These are phyloP conservation scores for Metaphire vulgaris DNA, from an alignment of 1,140 invertebrate species.

Conservation along the genomic window DNA sequence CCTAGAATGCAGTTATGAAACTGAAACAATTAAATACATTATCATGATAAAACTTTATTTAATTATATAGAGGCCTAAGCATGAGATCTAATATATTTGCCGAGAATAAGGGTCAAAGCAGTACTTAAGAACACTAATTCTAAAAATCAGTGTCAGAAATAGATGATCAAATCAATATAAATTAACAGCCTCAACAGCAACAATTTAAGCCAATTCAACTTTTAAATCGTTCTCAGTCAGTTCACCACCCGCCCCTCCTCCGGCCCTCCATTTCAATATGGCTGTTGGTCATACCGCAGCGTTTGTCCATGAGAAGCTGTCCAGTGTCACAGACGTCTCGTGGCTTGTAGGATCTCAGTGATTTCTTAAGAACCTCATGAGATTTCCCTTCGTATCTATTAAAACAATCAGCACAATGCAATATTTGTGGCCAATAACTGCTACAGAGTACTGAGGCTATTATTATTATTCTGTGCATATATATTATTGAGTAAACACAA, in stretches of 20 bases:
- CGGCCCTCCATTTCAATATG: too few relatives aligned
- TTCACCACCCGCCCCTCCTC: too few relatives aligned
- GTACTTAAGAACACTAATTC: too few relatives aligned
- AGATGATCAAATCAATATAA: too few relatives aligned
- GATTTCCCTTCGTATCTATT: slow-evolving; percentile 36
- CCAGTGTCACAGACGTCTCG: slow-evolving; percentile 34
- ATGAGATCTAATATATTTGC: too few relatives aligned
- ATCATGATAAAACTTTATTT: too few relatives aligned
- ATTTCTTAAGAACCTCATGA: slow-evolving; percentile 36
- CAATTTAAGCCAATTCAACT: neutral
- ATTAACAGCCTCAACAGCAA: neutral
- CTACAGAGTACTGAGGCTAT: neutral
- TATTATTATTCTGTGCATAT: too few relatives aligned
- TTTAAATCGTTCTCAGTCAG: too few relatives aligned
- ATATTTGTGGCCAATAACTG: neutral
- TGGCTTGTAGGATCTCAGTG: slow-evolving; percentile 36
- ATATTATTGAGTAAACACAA: too few relatives aligned
- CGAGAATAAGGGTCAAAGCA: too few relatives aligned
- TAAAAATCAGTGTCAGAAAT: too few relatives aligned
- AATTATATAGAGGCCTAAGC: too few relatives aligned
- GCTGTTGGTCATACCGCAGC: slow-evolving; percentile 42
- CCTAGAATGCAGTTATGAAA: neutral
- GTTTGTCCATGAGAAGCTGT: slow-evolving; percentile 33
- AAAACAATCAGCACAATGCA: neutral
- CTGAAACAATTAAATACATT: slow-evolving; percentile 5